A percentile compares a stretch with the other conserved stretches of the same genome.
These are phyloP conservation scores for Himalopsyche tibetana DNA, from an alignment of 2,888 invertebrate genomes.

Conservation along the genomic window DNA sequence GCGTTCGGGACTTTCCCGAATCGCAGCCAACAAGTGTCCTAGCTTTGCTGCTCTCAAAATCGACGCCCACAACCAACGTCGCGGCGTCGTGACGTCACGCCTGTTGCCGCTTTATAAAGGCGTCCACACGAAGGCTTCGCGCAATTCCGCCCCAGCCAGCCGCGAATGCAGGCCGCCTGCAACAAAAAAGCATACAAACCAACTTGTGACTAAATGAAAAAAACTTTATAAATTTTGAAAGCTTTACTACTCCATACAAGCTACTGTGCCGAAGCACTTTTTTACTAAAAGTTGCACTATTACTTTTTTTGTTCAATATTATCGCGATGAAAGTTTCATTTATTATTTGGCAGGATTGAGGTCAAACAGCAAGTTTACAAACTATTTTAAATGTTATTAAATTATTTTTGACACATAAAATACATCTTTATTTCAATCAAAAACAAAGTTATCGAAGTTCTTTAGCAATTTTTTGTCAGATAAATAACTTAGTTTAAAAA, in stretches of 20 bases:
- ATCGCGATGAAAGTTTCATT: not conserved
- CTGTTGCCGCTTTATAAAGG: slow-evolving; percentile 59
- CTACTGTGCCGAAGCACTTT: not conserved
- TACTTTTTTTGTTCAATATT: too few relatives aligned
- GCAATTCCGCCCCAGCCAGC: slow-evolving; percentile 34
- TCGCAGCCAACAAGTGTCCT: slow-evolving; percentile 49
- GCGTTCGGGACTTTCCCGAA: not conserved
- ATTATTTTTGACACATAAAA: too few relatives aligned
- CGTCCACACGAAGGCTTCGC: slow-evolving; percentile 45
- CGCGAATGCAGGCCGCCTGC: slow-evolving; percentile 44
- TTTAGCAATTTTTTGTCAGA: too few relatives aligned
- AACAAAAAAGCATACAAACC: not conserved
- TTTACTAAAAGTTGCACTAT: not conserved
- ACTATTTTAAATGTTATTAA: too few relatives aligned
- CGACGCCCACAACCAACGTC: slow-evolving; percentile 32
- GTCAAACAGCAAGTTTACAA: too few relatives aligned
- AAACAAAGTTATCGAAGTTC: too few relatives aligned
- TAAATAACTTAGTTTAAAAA: too few relatives aligned
- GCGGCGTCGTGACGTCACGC: slow-evolving; percentile 60
- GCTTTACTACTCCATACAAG: too few relatives aligned
- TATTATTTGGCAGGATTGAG: slow-evolving; percentile 15
- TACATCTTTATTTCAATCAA: too few relatives aligned
- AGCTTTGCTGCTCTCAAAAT: not conserved
- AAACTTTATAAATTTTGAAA: not conserved
- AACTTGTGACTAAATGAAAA: not conserved